Percentiles rank a stretch among this genome's conserved stretches.
Conservation (phyloP, 2,888 invertebrate species). For the Cancer borealis region DNA sequence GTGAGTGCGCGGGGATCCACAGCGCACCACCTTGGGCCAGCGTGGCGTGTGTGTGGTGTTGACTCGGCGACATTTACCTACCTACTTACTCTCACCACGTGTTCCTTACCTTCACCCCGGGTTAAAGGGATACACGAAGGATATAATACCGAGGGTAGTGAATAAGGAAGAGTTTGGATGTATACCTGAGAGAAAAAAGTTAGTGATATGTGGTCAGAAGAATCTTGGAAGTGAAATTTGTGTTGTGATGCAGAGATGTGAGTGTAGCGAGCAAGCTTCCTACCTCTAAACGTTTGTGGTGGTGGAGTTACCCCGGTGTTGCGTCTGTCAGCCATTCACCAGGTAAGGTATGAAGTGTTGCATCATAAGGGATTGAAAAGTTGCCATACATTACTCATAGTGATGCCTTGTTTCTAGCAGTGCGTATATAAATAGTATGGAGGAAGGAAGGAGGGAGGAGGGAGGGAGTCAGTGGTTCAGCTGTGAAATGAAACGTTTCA, state of each 20-base stretch:
- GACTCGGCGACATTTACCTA: neutral
- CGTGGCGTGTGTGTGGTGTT: neutral
- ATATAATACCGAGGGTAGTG: neutral
- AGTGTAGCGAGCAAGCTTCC: neutral
- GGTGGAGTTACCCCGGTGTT: neutral
- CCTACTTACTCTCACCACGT: neutral
- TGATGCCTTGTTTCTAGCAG: neutral
- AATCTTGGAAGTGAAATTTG: neutral
- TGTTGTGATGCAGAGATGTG: neutral
- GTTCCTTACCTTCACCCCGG: neutral
- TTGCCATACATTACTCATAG: neutral
- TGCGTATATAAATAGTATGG: neutral
- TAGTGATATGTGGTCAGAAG: neutral
- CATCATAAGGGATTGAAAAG: neutral
- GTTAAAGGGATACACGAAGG: neutral
- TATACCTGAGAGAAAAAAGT: neutral
- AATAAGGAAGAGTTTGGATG: neutral
- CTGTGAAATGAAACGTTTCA: neutral
- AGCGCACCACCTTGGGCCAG: neutral
- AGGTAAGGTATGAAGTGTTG: neutral
- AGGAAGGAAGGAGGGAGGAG: no score
- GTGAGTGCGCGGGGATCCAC: conserved; percentile 1
- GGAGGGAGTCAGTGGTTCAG: neutral
- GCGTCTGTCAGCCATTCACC: conserved; percentile 4
- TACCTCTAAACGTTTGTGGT: neutral